Evolutionary conservation across 2,888 invertebrate genomes (phyloP), one percentile per base, ranked within the genome.

Genomic region (Lysandra coridon): DNA sequence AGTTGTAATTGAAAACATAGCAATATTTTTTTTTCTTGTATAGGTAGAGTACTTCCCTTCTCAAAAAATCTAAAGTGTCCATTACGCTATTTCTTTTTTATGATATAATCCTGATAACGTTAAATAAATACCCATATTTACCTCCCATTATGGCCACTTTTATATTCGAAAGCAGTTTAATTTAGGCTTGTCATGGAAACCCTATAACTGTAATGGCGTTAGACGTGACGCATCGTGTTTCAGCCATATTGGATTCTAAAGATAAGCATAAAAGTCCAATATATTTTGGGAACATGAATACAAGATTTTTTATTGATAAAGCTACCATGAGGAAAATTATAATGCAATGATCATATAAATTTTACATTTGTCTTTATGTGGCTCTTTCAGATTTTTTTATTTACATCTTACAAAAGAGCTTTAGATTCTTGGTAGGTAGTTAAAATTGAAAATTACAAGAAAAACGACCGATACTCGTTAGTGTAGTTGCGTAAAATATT

Each of bases 191-290:
- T 80, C 79, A 80, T 78, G 53, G 82, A 82, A 83, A 78, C 81
- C 83, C 76, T 14, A 78, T 80, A 83, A 81, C 80, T 78, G 80
- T 78, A 69, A 78, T 80, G 49, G 33, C 62, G 40, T 79, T 78
- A 79, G 74, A 80, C 75, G 78, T 81, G 80, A 79, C 74, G 74
- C 75, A 33, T 80, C 49, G 73, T 73, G 60, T 80, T 80, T 79
- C 78, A 62, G 76, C 76, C 53, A 14, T 79, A 79, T 80, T 80
- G 78, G 64, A 75, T 83, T 83, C 84, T 83, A 74, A 44, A 40
- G 49, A 78, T 73, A 60, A 74, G 79, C 30, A 33, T 57, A 73
- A 73, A 74, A 74, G 79, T 60, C 10, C 49, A 76, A 76, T 23
- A 76, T 76, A 49, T 76, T 53, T 57, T 33, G 30, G 33, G 76